Base-by-base conservation (phyloP, 2,888 invertebrate genomes). In the Zygogramma bicolorata region DNA sequence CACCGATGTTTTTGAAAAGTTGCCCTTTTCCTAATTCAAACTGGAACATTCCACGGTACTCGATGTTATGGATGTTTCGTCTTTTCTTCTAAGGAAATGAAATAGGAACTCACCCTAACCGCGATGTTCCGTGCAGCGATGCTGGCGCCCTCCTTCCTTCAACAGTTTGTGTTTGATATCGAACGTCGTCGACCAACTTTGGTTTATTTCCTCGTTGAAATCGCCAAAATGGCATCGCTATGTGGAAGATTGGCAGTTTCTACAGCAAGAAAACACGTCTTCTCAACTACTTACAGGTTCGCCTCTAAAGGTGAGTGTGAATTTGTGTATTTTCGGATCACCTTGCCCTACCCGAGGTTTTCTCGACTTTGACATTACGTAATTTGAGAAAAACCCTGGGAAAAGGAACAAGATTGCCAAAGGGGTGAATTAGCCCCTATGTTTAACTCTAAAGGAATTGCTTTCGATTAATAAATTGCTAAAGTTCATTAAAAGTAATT, bases 161-260 rank as follows among this genome's bases (percentile, higher is more conserved):
- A 25, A n/a, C n/a, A 25, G 25, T 53, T 22, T 25, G 13, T 25
- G 27, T 25, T n/a, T 53, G 27, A 25, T 59, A 65, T 62, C 53
- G 65, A 73, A 60, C 65, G 53, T 42, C 29, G 22, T 22, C 20
- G 15, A 58, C 13, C 29, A 46, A 18, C n/a, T 22, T 40, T 22
- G 6, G 60, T 59, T 65, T 63, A 70, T 65, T 71, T 59, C 67
- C 40, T 29, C 18, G 2, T 22, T 31, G 68, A 73, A 71, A 73
- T n/a, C n/a, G 68, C 66, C 61, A 90, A 90, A 91, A 94, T 94
- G 94, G 93, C 94, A 88, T 92, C 93, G 81, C 88, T 94, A 86
- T 93, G 92, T 89, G 91, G 92, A 88, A 92, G 92, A 90, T 89
- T 93, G 87, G 88, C 91, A 83, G 88, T 91, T 75, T 91, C 89